Evolutionary conservation across 2,113 vertebrate genomes (phyloP), one percentile per base, ranked within the genome.

Genomic region (Anoplopoma fimbria): DNA sequence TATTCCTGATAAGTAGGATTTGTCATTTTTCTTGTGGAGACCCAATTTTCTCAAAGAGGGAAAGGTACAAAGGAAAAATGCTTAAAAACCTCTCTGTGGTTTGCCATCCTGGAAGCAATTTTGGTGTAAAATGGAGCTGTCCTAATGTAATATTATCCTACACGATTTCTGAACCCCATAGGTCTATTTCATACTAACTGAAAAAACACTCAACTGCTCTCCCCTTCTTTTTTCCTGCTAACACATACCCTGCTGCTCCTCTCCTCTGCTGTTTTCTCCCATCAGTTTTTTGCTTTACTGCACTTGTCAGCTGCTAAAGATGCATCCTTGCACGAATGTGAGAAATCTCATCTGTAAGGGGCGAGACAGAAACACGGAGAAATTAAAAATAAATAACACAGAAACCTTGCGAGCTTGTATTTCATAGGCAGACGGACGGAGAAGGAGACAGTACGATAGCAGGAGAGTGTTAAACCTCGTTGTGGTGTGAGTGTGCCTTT

Each of bases 41-140:
- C 57, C 62, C 51, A 80, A 73, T 90, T 91, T 91, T 74, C 83
- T 76, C 36, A 75, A 38, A 67, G 53, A 72, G 19, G 13, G 29
- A 87, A 75, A 45, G 29, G 42, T 38, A 60, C 33, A 88, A 71
- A 65, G 27, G 64, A 84, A 78, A 86, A 84, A 77, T 83, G 61
- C 61, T 84, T 83, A 58, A 78, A 83, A 79, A 49, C 72, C 40
- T 77, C 55, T 57, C 29, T 10, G 55, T 74, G 76, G 77, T 57
- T 87, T 57, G 47, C 25, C 62, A 77, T 90, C 86, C 82, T 81
- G 49, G 31, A 88, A 75, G 70, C 76, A 82, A 80, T 92, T 89
- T 88, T 77, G 67, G 65, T 91, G n/a, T 53, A 90, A 89, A 91
- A 90, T 87, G 65, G 77, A 91, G 77, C 72, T 83, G 87, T 87